Conservation (phyloP, 2,797 vertebrate species). For the Pipistrellus pipistrellus region DNA sequence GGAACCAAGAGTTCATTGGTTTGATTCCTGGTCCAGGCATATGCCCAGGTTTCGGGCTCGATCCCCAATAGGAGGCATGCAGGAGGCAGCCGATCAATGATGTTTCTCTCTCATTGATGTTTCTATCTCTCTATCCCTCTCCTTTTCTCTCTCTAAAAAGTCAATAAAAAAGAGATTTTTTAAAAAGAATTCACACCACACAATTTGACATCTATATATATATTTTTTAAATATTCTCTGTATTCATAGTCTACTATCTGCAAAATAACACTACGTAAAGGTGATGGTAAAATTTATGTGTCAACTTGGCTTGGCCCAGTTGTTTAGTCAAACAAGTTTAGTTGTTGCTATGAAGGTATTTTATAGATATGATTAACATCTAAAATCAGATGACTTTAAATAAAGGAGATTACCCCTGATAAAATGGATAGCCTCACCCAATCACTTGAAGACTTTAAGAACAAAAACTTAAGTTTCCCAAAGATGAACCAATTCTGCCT, state of each 20-base stretch:
- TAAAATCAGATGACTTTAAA: not conserved
- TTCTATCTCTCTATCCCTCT: no score
- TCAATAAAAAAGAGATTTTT: no score
- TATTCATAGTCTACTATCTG: not conserved
- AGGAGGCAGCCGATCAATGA: no score
- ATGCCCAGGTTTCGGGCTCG: no score
- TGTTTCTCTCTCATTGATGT: no score
- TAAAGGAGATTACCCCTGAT: conserved; percentile 5
- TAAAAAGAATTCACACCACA: no score
- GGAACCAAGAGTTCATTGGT: no score
- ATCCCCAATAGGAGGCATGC: no score
- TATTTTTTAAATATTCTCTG: not conserved
- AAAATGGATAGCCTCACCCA: not conserved
- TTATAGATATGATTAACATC: not conserved
- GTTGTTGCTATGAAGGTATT: conserved; percentile 12
- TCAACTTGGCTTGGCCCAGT: not conserved
- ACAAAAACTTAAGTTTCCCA: not conserved
- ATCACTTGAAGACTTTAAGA: not conserved
- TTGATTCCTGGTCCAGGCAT: no score
- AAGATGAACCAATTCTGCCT: conserved; percentile 17
- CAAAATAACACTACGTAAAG: not conserved
- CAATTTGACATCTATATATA: no score
- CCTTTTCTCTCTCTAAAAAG: no score
- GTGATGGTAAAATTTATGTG: not conserved
- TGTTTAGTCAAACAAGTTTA: not conserved